Conservation (phyloP, 1,140 invertebrate genomes). For the Aphelinus certus region DNA sequence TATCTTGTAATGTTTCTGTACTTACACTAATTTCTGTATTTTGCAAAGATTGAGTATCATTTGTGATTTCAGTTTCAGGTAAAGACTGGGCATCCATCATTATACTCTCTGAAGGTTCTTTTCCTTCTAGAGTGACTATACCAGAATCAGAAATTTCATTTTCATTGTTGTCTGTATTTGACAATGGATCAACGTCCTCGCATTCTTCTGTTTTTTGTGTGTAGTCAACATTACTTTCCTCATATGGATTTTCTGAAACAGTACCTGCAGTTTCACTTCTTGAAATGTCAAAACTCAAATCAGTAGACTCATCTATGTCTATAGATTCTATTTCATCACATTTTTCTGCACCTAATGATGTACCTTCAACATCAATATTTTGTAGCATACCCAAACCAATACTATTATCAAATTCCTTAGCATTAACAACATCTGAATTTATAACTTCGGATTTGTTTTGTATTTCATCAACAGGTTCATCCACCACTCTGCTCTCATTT, state of each 20-base stretch:
- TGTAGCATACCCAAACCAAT: no score
- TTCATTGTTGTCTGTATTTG: no score
- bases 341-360: slow-evolving; percentile 5
- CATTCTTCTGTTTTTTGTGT: neutral
- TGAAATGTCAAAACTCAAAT: neutral
- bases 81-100: neutral
- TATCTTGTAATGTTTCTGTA: slow-evolving; percentile 3
- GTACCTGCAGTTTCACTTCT: neutral
- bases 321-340: neutral
- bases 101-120: no score
- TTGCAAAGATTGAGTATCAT: neutral
- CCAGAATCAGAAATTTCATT: no score
- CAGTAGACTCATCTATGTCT: neutral
- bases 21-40: slow-evolving; percentile 12
- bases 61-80: neutral
- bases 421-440: no score
- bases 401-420: no score
- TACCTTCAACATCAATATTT: no score
- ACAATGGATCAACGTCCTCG: no score
- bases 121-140: no score
- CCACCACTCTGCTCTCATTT: no score
- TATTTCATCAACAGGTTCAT: no score
- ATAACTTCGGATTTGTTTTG: no score
- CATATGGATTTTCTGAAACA: neutral
- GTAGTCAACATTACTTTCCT: neutral